Evolutionary conservation across 2,113 vertebrate species (phyloP), one percentile per base, ranked within the genome.

Genomic region (Narcine bancroftii): DNA sequence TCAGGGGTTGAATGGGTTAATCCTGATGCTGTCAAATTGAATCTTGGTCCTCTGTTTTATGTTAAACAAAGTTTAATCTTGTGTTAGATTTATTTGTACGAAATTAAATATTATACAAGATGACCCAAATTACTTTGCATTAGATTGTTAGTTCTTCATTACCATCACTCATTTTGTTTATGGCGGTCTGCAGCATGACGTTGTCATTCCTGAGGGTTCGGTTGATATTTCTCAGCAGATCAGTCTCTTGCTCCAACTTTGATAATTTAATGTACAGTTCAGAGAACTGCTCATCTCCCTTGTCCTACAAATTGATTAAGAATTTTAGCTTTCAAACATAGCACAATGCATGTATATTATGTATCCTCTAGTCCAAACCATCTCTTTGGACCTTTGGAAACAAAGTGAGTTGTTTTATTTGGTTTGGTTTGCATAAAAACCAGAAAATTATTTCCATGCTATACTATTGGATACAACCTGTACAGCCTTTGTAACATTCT

Each of bases 131-230:
- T 36, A 36, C 60, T 60, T 87, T 87, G 53, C 81, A 60, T 4
- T 19, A 9, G 15, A 71, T 2, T 29, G 63, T 3, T 6, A 2
- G 11, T 91, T 91, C 65, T 47, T 39, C 36, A 47, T 69, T 69
- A 91, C 89, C 89, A 45, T 71, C 89, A 47, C 26, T 91, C 42
- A 71, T 93, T 93, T 92, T 94, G 79, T 89, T 94, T 24, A 97
- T 94, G 36, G 96, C 95, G 47, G 96, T 95, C 93, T 95, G 97
- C 93, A 98, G 95, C 93, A 92, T 76, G 0, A 94, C 45, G 13
- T 98, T 98, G 93, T 98, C 97, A 87, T 96, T 96, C 93, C 94
- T 95, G 73, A 98, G 94, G 26, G 94, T 94, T 87, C 95, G 93
- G 42, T 97, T 98, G 1, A 95, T 79, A 50, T 94, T 95, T 92